Evolutionary conservation across 2,888 invertebrate genomes (phyloP), one percentile per base, ranked within the genome.

Genomic region (Melangyna quadrimaculata): DNA sequence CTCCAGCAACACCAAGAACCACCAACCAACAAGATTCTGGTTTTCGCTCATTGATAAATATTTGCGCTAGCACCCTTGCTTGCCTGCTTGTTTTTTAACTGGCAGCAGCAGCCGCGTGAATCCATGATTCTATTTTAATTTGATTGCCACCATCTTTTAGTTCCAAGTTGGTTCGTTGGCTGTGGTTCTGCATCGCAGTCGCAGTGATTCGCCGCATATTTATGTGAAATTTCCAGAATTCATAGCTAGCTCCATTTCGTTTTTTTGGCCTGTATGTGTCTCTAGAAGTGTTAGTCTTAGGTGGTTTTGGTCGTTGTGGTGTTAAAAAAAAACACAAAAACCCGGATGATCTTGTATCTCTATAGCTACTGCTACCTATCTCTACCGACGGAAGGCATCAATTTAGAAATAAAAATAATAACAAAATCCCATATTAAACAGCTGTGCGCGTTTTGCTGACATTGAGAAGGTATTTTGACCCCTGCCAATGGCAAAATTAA

Each of bases 381-480:
- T 8, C 5, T 17, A 9, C 40, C 57, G 8, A 10, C 29, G 45
- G 29, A 45, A 65, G n/a, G n/a, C 48, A 51, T 59, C 59, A 35
- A 59, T 59, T 59, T 35, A 59, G 59, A 59, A 55, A 32, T 55
- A 55, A 37, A 59, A 59, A 59, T 59, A 59, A 10, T 37, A 24
- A 27, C 3, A 45, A 32, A 35, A 35, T 69, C 70, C 63, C 57
- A 63, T 63, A 63, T 63, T 69, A 24, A 79, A 70, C 73, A 83
- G 79, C 73, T 83, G 83, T 78, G 77, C 59, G 19, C 40, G 40
- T 63, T 70, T 27, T 19, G 55, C 74, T 74, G 83, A 74, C 79
- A 83, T 83, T 83, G 83, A 63, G 69, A 69, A 70, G 74, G 83
- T 78, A 74, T 79, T 69, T 83, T 83, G 78, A 83, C 78, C 83